These are phyloP conservation scores for Globodera ellingtonae DNA, from an alignment of 1,140 invertebrate species.

Conservation along the genomic window DNA sequence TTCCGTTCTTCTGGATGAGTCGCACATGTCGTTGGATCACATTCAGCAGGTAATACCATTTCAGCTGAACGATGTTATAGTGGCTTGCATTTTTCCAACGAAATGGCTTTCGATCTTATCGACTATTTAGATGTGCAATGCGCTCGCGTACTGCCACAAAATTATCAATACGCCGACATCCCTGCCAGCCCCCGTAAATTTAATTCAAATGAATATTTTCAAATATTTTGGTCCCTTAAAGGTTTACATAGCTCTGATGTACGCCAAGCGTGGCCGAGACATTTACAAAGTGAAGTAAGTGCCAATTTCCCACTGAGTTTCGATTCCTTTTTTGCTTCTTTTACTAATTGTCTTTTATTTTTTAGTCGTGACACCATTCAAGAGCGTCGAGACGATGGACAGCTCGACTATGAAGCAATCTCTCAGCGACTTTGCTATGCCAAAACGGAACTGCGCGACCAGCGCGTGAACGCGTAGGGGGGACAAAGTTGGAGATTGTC, in stretches of 20 bases:
- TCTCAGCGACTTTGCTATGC: constrained; percentile 31
- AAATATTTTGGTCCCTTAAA: background rate
- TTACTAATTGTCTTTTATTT: background rate
- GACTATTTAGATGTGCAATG: constrained; percentile 3
- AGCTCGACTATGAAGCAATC: constrained; percentile 32
- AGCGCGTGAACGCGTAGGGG: constrained; percentile 37
- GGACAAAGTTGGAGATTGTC: background rate
- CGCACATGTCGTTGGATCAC: constrained; percentile 28
- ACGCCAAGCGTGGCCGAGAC: constrained; percentile 42
- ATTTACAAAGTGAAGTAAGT: constrained; percentile 30
- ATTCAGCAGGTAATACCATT: constrained; percentile 22
- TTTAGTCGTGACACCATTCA: constrained; percentile 11
- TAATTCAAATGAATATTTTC: background rate
- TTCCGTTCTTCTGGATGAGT: constrained; percentile 36
- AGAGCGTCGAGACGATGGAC: constrained; percentile 32
- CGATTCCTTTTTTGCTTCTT: background rate
- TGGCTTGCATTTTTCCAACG: background rate
- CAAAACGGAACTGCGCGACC: constrained; percentile 26
- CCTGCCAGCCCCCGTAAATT: constrained; percentile 28
- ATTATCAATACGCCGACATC: constrained; percentile 46
- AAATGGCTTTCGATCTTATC: background rate
- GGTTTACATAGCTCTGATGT: constrained; percentile 42
- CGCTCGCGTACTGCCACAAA: constrained; percentile 36
- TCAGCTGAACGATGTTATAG: background rate
- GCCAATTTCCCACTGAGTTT: background rate